These are phyloP conservation scores for Anagrus nilaparvatae DNA, from an alignment of 1,140 invertebrate genomes.

Conservation along the genomic window DNA sequence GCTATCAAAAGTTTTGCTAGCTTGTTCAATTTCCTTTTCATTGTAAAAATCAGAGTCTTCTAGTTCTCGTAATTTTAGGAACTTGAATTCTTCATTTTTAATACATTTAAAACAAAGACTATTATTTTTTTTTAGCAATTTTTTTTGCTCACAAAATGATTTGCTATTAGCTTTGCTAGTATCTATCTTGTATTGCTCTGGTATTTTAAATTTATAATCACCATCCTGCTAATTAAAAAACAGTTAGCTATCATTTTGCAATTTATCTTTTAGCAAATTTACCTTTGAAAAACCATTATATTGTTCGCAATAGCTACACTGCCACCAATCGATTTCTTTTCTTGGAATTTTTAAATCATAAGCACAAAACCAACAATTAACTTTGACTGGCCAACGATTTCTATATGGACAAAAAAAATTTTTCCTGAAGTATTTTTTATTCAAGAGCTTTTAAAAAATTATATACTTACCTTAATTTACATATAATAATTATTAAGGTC, in stretches of 20 bases:
- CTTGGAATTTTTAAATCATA: constrained; percentile 56
- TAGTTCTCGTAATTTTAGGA: constrained; percentile 65
- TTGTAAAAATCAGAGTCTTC: constrained; percentile 48
- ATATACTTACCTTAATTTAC: constrained; percentile 27
- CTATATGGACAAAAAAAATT: constrained; percentile 26
- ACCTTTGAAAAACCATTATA: constrained; percentile 82
- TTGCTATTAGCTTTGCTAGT: constrained; percentile 14
- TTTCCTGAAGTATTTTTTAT: constrained; percentile 1
- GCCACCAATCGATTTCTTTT: constrained; percentile 59
- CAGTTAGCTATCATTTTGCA: background rate
- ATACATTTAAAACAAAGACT: constrained; percentile 69
- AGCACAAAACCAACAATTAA: constrained; percentile 88
- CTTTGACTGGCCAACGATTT: constrained; percentile 42
- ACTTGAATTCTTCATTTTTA: constrained; percentile 66
- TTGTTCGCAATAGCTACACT: constrained; percentile 69
- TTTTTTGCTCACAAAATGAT: constrained; percentile 17
- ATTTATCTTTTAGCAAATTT: constrained; percentile 17
- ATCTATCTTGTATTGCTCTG: constrained; percentile 42
- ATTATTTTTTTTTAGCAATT: constrained; percentile 38
- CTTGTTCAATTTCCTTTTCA: constrained; percentile 57
- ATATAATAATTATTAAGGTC: constrained; percentile 21
- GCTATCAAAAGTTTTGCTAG: constrained; percentile 51
- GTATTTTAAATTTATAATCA: constrained; percentile 69
- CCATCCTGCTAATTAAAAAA: constrained; percentile 55
- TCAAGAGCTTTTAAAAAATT: background rate